Base-by-base conservation (phyloP, 2,113 vertebrate genomes). In the Phycodurus eques region DNA sequence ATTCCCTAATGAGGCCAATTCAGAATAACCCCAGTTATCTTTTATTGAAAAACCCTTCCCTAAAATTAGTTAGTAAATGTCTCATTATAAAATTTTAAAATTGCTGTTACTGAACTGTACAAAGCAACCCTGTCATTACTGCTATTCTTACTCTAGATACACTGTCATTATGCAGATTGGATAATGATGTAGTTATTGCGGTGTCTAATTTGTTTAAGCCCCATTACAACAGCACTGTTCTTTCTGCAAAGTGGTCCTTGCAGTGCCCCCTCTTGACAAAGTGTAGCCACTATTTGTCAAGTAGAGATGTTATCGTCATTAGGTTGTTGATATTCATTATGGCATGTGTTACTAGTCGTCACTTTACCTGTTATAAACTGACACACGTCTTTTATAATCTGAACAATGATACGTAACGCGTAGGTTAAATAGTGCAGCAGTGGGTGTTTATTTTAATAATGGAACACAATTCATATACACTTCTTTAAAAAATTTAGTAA, bases 161-260 rank as follows among this genome's bases (percentile, higher is more conserved):
- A 64, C 72, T 63, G 68, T 81, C 68, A 85, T 74, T 80, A 70
- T n/a, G 17, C 49, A 71, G 64, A 89, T 80, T 87, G 70, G 80
- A 86, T 87, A 80, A 85, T 82, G 42, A 80, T 4, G 20, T 67
- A 59, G 78, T 79, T 71, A 76, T 54, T 79, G 27, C 57, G 64
- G 53, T 62, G 49, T 77, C 31, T 60, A 46, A 71, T 78, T 72
- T 65, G 22, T 68, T 35, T 15, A 73, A 76, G 59, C 68, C 71
- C 72, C 76, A 74, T 80, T 83, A 84, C 46, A 66, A 13, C 66
- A 9, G 19, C 22, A 31, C 63, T 65, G 22, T 11, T 63, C 46
- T 64, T 62, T 49, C 35, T 56, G 59, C 49, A 53, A 57, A 69
- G 14, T 43, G 53, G 10, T 15, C 5, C 35, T 33, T n/a, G 19